These are phyloP conservation scores for Yponomeuta evonymella DNA, from an alignment of 2,888 invertebrate species.

Conservation along the genomic window DNA sequence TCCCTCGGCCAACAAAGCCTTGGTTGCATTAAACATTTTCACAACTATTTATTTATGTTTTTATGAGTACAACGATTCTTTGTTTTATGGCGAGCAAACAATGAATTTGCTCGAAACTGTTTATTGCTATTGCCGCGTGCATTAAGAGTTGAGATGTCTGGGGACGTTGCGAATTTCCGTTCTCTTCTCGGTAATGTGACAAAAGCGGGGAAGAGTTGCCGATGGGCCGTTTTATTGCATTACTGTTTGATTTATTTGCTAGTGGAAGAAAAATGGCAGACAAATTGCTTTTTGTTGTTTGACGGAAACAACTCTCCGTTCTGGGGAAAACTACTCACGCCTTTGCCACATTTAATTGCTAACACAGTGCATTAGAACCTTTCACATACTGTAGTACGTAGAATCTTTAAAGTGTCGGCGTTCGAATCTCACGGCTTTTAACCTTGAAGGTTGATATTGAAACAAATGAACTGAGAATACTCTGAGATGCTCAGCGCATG, in stretches of 20 bases:
- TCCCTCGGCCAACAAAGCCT: slow-evolving; percentile 35
- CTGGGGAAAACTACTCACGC: not conserved
- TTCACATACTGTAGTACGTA: not conserved
- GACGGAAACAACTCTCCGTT: not conserved
- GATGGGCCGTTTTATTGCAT: slow-evolving; percentile 27
- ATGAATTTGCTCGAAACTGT: slow-evolving; percentile 40
- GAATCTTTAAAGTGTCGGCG: not conserved
- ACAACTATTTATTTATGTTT: slow-evolving; percentile 36
- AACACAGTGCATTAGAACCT: not conserved
- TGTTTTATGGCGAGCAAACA: slow-evolving; percentile 27
- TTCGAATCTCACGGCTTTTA: not conserved
- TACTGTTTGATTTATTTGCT: slow-evolving; percentile 30
- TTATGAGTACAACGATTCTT: slow-evolving; percentile 26
- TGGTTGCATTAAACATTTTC: slow-evolving; percentile 37
- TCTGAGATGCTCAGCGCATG: not conserved
- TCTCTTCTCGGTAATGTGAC: slow-evolving; percentile 2
- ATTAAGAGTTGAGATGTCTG: slow-evolving; percentile 20
- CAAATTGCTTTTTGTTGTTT: not conserved
- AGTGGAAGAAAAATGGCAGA: not conserved
- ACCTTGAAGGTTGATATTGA: not conserved
- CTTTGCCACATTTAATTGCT: not conserved
- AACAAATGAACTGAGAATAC: not conserved
- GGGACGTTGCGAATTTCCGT: slow-evolving; percentile 26
- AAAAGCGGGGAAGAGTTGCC: slow-evolving; percentile 19
- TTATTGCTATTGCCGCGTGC: slow-evolving; percentile 38